These are phyloP conservation scores for Pocota personata DNA, from an alignment of 2,888 invertebrate genomes.

Conservation along the genomic window DNA sequence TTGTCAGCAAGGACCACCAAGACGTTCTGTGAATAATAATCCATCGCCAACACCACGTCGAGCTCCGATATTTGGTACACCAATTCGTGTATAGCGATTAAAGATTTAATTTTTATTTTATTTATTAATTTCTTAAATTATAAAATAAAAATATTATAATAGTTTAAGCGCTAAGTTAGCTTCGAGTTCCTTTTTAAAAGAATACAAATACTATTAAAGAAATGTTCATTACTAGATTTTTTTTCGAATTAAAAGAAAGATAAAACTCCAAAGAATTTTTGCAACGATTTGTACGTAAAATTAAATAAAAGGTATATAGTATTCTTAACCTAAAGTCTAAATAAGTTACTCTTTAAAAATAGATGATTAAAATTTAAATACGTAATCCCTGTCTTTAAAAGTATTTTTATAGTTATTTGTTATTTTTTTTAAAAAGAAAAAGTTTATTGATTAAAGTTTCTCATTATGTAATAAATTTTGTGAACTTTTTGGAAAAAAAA, in stretches of 20 bases:
- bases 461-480: neutral
- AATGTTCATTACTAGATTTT: conserved; percentile 36
- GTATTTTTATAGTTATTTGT: conserved; percentile 36
- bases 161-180: conserved; percentile 50
- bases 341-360: conserved; percentile 38
- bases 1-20: conserved; percentile 83
- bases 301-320: conserved; percentile 25
- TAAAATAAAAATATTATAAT: conserved; percentile 7
- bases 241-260: neutral
- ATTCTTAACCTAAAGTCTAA: conserved; percentile 49
- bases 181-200: conserved; percentile 30
- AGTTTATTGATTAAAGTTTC: neutral
- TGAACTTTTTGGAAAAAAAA: neutral
- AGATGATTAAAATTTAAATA: conserved; percentile 9
- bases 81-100: conserved; percentile 81
- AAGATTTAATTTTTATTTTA: conserved; percentile 78
- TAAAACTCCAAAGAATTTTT: conserved; percentile 70
- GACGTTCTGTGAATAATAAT: conserved; percentile 77
- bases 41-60: conserved; percentile 78
- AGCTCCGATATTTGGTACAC: conserved; percentile 81
- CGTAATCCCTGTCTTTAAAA: conserved; percentile 19
- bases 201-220: neutral
- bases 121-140: conserved; percentile 30
- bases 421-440: too few species aligned
- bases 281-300: conserved; percentile 71